These are phyloP conservation scores for Phania funesta DNA, from an alignment of 2,888 invertebrate species.

Conservation along the genomic window DNA sequence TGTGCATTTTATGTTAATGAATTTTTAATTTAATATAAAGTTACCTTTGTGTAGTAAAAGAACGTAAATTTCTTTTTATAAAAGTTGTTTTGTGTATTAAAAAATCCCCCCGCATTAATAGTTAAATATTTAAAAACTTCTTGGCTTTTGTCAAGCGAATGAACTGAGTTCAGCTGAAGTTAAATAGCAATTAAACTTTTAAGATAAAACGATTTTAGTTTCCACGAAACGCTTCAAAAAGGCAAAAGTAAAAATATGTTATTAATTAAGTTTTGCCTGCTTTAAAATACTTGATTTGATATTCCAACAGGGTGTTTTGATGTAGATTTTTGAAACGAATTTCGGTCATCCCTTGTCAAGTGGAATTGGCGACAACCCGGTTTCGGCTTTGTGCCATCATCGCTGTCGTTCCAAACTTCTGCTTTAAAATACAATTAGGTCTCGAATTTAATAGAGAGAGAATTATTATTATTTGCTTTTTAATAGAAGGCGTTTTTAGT, in stretches of 20 bases:
- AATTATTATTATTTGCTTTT: too few species aligned
- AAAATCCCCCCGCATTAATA: constrained; percentile 16
- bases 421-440: too few species aligned
- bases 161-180: neutral
- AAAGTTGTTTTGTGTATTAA: neutral
- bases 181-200: constrained; percentile 9
- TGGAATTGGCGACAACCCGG: too few species aligned
- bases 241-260: neutral
- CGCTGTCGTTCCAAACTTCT: too few species aligned
- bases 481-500: too few species aligned
- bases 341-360: too few species aligned
- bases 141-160: neutral
- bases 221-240: neutral
- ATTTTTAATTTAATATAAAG: constrained; percentile 44
- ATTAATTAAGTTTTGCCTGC: neutral
- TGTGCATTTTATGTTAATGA: constrained; percentile 37
- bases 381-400: too few species aligned
- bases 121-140: neutral
- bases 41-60: constrained; percentile 3
- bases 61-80: neutral
- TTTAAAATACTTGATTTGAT: too few species aligned
- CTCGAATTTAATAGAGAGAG: too few species aligned
- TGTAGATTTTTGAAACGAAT: too few species aligned
- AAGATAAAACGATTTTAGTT: neutral
- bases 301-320: too few species aligned